Evolutionary conservation across 2,113 vertebrate species (phyloP), one percentile per base, ranked within the genome.

Genomic region (Scytalopus superciliaris): DNA sequence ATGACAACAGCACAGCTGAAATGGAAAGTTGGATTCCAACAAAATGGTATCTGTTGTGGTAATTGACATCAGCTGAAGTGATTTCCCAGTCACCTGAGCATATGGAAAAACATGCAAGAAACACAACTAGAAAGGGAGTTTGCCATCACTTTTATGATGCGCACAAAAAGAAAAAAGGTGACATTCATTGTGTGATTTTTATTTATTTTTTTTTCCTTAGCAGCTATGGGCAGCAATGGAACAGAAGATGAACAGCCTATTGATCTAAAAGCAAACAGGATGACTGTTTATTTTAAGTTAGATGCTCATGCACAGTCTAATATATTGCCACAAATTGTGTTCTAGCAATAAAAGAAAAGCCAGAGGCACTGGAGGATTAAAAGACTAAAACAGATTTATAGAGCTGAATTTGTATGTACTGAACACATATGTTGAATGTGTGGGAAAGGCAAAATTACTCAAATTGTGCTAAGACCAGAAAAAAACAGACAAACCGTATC

Each of bases 241-340:
- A 74, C 0, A 1, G 69, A 70, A 89, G 69, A 84, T 78, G 44
- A 84, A 91, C 25, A 72, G 52, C 40, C n/a, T 95, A 49, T 93
- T 92, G 94, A 94, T 94, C 84, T 89, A 37, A 91, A 92, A 92
- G 68, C 56, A 87, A 84, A 89, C 23, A 52, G 40, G 45, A 45
- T 68, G 42, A 27, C 30, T 94, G 64, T 94, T 94, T 91, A 68
- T 93, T 94, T 96, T 89, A 78, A 81, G 57, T 64, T 81, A 84
- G 60, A 56, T 89, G 64, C 35, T 92, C 69, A 67, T 84, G 39
- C 40, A 31, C 28, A 21, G 56, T 52, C 49, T 92, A 91, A 94
- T 84, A 53, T 52, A 84, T 72, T 68, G 57, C 57, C 44, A 59
- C 44, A 73, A 93, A 53, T 75, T 68, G 62, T 82, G 15, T 89